Evolutionary conservation across 1,140 invertebrate genomes (phyloP), one percentile per base, ranked within the genome.

Genomic region (Drosophila ogumai): DNA sequence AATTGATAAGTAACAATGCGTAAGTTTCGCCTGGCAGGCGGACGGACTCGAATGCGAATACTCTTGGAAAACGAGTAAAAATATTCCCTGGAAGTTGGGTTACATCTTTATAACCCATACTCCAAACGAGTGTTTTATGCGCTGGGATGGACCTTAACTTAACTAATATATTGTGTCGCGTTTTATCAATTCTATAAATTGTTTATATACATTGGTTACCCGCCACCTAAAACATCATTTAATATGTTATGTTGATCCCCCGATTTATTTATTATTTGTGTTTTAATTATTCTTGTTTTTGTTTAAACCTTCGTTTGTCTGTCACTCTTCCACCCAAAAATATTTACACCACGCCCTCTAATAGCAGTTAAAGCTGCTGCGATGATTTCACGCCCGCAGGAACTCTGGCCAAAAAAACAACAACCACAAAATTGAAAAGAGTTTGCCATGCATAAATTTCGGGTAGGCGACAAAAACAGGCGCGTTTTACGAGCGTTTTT

Each of bases 381-480:
- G 1, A 49, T 49, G 64, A 67, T 56, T 47, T 50, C 6, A 32
- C 17, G 43, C 19, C 15, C 22, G 31, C 46, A 22, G 15, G n/a
- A 54, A 38, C 32, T 32, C 32, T 6, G 5, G 12, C 0, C 15
- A 43, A 49, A 34, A 25, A 15, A 25, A 47, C 3, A 28, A n/a
- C 13, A 47, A 49, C 25, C 28, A 31, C 25, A 56, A 68, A 46
- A 17, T 22, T 32, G 17, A 12, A 38, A 47, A 47, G 38, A 31
- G 41, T 59, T 44, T 22, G 43, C 36, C 69, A 72, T 72, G 69
- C 69, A 72, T 72, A 72, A 72, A 72, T 72, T 59, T 41, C 17
- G 31, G 19, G 5, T 31, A 43, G 67, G 50, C 68, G 68, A 72
- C 68, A 46, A 61, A 73, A 74, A 61, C 56, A 73, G 52, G 40